Conservation (phyloP, 2,113 vertebrate genomes). For the Paraplagusia blochii region DNA sequence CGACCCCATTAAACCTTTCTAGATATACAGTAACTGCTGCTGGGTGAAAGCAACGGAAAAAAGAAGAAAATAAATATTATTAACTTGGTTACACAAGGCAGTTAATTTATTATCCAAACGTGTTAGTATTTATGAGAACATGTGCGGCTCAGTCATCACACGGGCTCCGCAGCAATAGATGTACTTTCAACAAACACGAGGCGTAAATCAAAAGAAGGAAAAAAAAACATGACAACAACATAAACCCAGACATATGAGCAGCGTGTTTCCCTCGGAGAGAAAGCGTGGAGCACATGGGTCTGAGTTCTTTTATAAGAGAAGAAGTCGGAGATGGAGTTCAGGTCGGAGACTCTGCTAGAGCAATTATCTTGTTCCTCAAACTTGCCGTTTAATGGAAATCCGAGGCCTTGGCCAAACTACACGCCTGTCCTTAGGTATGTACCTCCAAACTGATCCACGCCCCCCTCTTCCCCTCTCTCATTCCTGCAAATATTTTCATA, state of each 20-base stretch:
- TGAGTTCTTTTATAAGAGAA: slow-evolving; percentile 21
- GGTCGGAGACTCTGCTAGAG: slow-evolving; percentile 65
- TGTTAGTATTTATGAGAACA: no score
- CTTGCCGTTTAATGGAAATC: slow-evolving; percentile 70
- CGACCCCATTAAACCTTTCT: slow-evolving; percentile 59
- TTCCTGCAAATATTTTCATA: slow-evolving; percentile 67
- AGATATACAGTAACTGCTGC: slow-evolving; percentile 27
- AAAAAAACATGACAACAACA: background rate
- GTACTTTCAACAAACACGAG: slow-evolving; percentile 2
- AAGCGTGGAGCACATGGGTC: slow-evolving; percentile 24
- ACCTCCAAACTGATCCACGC: slow-evolving; percentile 44
- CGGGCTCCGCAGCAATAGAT: no score
- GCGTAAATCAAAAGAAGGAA: background rate
- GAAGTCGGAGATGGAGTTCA: slow-evolving; percentile 37
- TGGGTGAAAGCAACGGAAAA: slow-evolving; percentile 31
- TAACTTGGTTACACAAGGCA: background rate
- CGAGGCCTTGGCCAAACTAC: slow-evolving; percentile 66
- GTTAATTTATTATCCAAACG: no score
- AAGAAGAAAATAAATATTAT: slow-evolving; percentile 13
- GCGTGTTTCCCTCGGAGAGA: slow-evolving; percentile 5
- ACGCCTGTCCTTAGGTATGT: slow-evolving; percentile 67
- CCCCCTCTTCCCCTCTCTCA: slow-evolving; percentile 35
- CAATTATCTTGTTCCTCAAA: slow-evolving; percentile 77
- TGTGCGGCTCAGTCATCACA: no score
- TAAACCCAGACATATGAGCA: background rate